Evolutionary conservation across 1,140 invertebrate genomes (phyloP), one percentile per base, ranked within the genome.

Genomic region (Drosophila jambulina): DNA sequence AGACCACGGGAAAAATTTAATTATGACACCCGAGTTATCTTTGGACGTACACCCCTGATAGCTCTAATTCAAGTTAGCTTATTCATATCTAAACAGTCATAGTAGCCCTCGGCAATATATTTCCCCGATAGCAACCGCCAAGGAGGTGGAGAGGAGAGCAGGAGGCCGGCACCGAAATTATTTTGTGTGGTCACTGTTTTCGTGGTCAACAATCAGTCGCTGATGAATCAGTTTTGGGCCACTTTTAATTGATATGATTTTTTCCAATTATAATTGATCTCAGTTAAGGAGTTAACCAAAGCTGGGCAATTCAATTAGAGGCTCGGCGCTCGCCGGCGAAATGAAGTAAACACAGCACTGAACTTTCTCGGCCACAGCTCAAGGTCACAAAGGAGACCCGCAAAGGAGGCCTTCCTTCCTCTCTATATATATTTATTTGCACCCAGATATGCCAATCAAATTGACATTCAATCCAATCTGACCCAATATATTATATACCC

Each of bases 381-480:
- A 74, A 74, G 70, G 70, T 74, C 70, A 60, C 43, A 42, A 38
- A 56, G 67, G 67, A 70, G 65, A 69, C 27, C 25, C 8, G 19
- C n/a, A 49, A 48, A 12, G 23, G 32, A 64, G 32, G 32, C 32
- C 32, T 34, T 29, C 5, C 25, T 51, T 15, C 57, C 9, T 29
- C 12, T 32, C 17, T 29, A 45, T 63, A n/a, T 51, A 29, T 51
- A 45, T 57, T 58, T 69, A 46, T 57, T 72, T 70, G 61, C 49
- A 62, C 78, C 84, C 78, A 90, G 68, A 85, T 75, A 75, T 75
- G 85, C 75, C 85, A 82, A 90, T 90, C 85, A 90, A 85, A 82
- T 80, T 90, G 85, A 90, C 85, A 90, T 88, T 88, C 85, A 90
- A 85, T 90, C 78, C 56, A 81, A 74, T 80, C 82, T 85, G 85